Percentiles rank a stretch among this genome's conserved stretches.
These are phyloP conservation scores for Lacanobia wlatinum DNA, from an alignment of 2,888 invertebrate species.

Conservation along the genomic window DNA sequence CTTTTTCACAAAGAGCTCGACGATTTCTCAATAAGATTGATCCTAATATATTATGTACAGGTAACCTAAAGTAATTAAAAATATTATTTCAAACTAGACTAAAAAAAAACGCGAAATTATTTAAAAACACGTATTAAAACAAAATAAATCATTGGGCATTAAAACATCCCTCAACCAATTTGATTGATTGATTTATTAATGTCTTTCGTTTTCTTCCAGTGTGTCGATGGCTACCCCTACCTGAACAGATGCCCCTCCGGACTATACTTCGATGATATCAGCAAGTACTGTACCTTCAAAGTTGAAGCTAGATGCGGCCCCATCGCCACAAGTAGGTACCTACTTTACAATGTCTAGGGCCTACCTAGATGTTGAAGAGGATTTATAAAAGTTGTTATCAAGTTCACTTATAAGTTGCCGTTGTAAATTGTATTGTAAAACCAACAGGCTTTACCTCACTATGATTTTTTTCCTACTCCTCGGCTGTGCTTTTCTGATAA, in stretches of 20 bases:
- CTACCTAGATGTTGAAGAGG: background rate
- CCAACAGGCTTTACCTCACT: too few relatives aligned
- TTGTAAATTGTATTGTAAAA: background rate
- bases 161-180: too few relatives aligned
- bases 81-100: too few relatives aligned
- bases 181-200: conserved; percentile 14
- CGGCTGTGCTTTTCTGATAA: too few relatives aligned
- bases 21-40: background rate
- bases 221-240: conserved; percentile 97
- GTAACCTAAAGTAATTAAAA: too few relatives aligned
- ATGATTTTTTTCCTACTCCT: too few relatives aligned
- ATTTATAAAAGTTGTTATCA: background rate
- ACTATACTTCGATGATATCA: conserved; percentile 97
- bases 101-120: too few relatives aligned
- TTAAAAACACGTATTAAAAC: too few relatives aligned
- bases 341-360: conserved; percentile 49
- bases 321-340: conserved; percentile 95
- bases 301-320: conserved; percentile 97
- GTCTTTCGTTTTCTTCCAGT: conserved; percentile 90
- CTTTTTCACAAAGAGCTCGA: background rate
- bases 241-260: conserved; percentile 97
- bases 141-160: too few relatives aligned
- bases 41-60: too few relatives aligned
- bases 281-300: conserved; percentile 97
- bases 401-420: background rate